Conservation (phyloP, 1,140 invertebrate genomes). For the Pachypsylla venusta region DNA sequence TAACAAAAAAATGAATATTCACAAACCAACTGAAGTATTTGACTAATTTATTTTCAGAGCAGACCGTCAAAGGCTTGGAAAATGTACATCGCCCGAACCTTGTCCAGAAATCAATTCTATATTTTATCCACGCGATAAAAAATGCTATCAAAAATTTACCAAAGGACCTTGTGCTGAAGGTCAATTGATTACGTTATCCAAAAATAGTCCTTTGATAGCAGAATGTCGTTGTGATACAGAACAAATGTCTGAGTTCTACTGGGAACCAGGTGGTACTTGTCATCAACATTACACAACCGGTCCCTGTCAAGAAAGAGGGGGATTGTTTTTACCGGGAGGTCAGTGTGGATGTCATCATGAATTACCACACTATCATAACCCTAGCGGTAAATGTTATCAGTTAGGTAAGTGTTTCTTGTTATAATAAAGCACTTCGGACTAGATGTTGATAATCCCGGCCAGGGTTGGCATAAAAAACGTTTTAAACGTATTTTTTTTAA, state of each 20-base stretch:
- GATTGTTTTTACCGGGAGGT: constrained; percentile 54
- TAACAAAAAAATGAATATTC: no score
- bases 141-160: constrained; percentile 48
- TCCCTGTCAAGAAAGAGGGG: constrained; percentile 52
- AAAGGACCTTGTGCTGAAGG: constrained; percentile 60
- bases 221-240: constrained; percentile 22
- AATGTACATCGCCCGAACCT: constrained; percentile 43
- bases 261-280: constrained; percentile 37
- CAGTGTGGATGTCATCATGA: constrained; percentile 50
- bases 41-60: constrained; percentile 15
- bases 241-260: constrained; percentile 19
- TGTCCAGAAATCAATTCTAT: constrained; percentile 43
- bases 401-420: constrained; percentile 39
- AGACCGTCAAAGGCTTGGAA: constrained; percentile 40
- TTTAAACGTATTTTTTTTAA: no score
- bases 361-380: constrained; percentile 52
- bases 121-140: constrained; percentile 53
- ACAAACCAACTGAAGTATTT: no score
- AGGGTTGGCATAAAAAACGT: no score
- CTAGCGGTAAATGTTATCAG: constrained; percentile 51
- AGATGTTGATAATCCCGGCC: no score
- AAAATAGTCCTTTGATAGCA: constrained; percentile 15
- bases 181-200: constrained; percentile 35
- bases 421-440: background rate
- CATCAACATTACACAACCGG: constrained; percentile 61